Evolutionary conservation across 2,888 invertebrate species (phyloP), one percentile per base, ranked within the genome.

Genomic region (Tipula unca): DNA sequence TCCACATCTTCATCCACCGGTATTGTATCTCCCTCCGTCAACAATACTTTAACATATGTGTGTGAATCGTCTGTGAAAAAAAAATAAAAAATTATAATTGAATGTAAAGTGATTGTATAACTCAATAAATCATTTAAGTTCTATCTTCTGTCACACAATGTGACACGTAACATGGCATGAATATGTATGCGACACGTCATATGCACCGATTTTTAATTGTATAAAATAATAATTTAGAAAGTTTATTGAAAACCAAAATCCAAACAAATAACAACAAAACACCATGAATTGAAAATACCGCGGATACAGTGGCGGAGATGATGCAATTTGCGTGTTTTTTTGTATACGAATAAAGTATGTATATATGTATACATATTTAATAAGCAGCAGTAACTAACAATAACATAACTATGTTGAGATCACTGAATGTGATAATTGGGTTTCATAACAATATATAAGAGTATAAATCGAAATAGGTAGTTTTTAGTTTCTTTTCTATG

Each of bases 1-100:
- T 89, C 90, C 85, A 89, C 89, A 85, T 90, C 90, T 17, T 89
- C 90, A 25, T 87, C 86, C 5, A 87, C 85, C 8, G 86, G 86
- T 87, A 90, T 90, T 39, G 88, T 87, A 36, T 88, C 88, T 0
- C 90, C 90, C 13, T 89, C 88, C 2, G 87, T 87, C 82, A 91
- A 85, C 85, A 91, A 88, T 86, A 89, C 88, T 39, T 89, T 87
- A 87, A 91, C 87, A 87, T 90, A 90, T 10, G 87, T 87, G n/a
- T 88, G 88, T 14, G 89, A 89, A 84, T 86, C 84, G 29, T 85
- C 85, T 82, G 10, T 32, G 25, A 83, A 29, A 4, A 83, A 83
- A 32, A 13, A 39, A 39, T 10, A 13, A 8, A 39, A 39, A 39
- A 13, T 10, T 5, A 10, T 39, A 39, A 2, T 69, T 25, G 3